phyloP scores from a whole-genome alignment of 2,888 invertebrate species.

The Torymus tubicola region DNA sequence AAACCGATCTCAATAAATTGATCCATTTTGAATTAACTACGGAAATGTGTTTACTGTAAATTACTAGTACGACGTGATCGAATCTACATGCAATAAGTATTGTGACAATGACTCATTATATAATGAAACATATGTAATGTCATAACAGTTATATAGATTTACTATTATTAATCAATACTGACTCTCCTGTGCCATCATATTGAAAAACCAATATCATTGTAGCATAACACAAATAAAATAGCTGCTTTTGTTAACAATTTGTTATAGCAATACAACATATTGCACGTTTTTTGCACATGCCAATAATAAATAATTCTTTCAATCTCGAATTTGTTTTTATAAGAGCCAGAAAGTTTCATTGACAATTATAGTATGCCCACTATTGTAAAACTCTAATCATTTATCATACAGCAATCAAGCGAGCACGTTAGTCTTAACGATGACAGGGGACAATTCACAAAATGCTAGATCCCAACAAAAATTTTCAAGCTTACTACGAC shows the following conservation, averaged over 20 bases:
- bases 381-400: not conserved
- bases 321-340: constrained; percentile 6
- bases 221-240: constrained; percentile 41
- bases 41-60: too few relatives aligned
- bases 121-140: constrained; percentile 10
- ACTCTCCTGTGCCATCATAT: too few relatives aligned
- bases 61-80: not conserved
- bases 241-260: constrained; percentile 14
- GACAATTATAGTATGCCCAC: constrained; percentile 2
- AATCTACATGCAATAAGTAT: constrained; percentile 51
- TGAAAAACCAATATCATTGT: constrained; percentile 29
- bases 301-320: constrained; percentile 53
- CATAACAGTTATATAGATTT: constrained; percentile 31
- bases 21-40: constrained; percentile 9
- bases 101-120: constrained; percentile 27
- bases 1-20: constrained; percentile 2
- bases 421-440: constrained; percentile 25
- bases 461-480: constrained; percentile 30
- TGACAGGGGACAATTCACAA: constrained; percentile 4
- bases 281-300: constrained; percentile 53
- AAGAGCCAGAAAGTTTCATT: constrained; percentile 37
- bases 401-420: constrained; percentile 17
- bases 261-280: constrained; percentile 41
- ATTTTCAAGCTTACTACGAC: not conserved
- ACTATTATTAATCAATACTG: not conserved